Evolutionary conservation across 2,797 vertebrate species (phyloP).

Genomic region (Astyanax mexicanus): DNA sequence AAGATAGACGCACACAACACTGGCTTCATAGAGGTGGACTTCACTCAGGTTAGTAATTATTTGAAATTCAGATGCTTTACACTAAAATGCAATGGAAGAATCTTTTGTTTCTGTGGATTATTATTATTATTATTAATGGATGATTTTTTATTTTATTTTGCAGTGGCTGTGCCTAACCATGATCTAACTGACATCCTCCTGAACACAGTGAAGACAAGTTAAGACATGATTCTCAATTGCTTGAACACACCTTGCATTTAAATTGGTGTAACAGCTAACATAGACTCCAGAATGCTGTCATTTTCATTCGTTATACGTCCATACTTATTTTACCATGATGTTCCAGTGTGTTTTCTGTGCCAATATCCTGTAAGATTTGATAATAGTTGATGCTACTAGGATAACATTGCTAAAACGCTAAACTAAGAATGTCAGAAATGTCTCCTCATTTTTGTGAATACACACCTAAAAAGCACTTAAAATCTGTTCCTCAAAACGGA

Average conservation of each 20-base stretch:
- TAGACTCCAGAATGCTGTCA: too few species aligned
- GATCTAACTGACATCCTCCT: constrained; percentile 66
- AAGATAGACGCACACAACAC: constrained; percentile 67
- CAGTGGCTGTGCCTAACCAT: constrained; percentile 81
- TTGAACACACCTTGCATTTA: neutral
- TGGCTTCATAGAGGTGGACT: constrained; percentile 76
- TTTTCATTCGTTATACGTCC: too few species aligned
- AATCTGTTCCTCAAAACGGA: too few species aligned
- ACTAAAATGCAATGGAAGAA: neutral
- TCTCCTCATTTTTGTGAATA: too few species aligned
- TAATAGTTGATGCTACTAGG: too few species aligned
- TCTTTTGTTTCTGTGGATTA: neutral
- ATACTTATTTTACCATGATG: too few species aligned
- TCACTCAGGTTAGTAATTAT: constrained; percentile 65
- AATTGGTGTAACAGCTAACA: neutral
- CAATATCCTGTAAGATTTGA: too few species aligned
- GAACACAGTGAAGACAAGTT: neutral
- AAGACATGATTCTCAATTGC: constrained; percentile 8
- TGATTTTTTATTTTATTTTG: constrained; percentile 37
- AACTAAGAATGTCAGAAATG: too few species aligned
- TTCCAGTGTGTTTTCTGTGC: too few species aligned
- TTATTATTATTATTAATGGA: too few species aligned
- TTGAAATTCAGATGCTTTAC: neutral
- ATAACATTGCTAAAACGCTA: too few species aligned
- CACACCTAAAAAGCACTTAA: too few species aligned